phyloP scores from a whole-genome alignment of 64 coral and sea anemone species.

The Montipora sp. region DNA sequence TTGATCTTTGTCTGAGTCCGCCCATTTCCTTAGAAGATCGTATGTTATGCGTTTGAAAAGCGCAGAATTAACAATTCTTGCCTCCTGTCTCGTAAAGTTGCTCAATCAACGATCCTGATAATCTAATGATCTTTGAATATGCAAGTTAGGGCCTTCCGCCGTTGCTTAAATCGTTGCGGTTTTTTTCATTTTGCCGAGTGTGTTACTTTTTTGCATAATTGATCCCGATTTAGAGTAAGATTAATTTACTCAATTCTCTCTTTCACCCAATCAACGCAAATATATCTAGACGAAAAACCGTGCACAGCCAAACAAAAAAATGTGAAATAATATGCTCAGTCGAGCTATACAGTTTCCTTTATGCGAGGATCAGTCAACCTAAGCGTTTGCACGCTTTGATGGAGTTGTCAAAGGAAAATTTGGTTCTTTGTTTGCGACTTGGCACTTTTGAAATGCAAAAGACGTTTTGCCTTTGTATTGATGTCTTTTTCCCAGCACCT shows the following conservation, averaged over 20 bases:
- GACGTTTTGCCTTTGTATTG: slow-evolving; percentile 18
- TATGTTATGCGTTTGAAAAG: slow-evolving; percentile 10
- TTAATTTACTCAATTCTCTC: slow-evolving; percentile 26
- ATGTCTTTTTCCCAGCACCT: slow-evolving; percentile 38
- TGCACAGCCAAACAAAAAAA: slow-evolving; percentile 1
- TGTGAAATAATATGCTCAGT: not conserved
- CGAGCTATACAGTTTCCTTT: not conserved
- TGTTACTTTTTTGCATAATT: slow-evolving; percentile 34
- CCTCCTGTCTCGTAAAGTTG: slow-evolving; percentile 23
- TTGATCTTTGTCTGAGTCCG: slow-evolving; percentile 8
- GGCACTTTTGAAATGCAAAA: slow-evolving; percentile 35
- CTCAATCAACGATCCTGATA: slow-evolving; percentile 18
- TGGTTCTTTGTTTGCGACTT: slow-evolving; percentile 36
- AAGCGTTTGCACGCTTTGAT: slow-evolving; percentile 23
- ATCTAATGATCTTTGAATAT: not conserved
- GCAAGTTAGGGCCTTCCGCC: not conserved
- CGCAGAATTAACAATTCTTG: slow-evolving; percentile 27
- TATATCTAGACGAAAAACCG: not conserved
- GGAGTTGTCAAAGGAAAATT: slow-evolving; percentile 38
- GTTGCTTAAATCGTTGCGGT: not conserved
- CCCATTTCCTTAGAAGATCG: not conserved
- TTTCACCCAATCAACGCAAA: slow-evolving; percentile 1
- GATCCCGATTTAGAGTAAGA: slow-evolving; percentile 20
- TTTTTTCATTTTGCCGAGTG: not conserved
- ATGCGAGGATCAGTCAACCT: not conserved